Base-by-base conservation (phyloP, 2,797 vertebrate species). In the Centroberyx gerrardi region DNA sequence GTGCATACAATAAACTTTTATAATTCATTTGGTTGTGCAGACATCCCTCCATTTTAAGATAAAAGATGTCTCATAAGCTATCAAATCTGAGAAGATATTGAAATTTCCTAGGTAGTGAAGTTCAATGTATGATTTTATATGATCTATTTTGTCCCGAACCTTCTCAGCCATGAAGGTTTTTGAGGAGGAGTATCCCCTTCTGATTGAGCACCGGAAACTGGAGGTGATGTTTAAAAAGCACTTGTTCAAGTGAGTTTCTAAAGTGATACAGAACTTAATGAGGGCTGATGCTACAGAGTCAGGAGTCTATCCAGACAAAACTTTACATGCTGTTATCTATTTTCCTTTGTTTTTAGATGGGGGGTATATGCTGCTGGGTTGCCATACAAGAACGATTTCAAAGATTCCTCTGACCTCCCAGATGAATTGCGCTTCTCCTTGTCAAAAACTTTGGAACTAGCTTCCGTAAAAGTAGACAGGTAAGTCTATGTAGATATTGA, bases 161-260 rank as follows among this genome's bases (percentile, higher is more conserved):
- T 13, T 59, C 5, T 52, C 22, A 15, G 46, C 9, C 13, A 10
- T 40, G 38, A 40, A 40, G 5, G 48, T 38, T 38, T 90, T 72
- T 81, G 78, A 76, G 33, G 73, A 76, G 9, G 38, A 60, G 15
- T 48, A 55, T 17, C 48, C 80, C 4, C 36, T 68, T 3, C 44
- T 66, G 10, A 17, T 59, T 2, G 17, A 68, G 3, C 74, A 82
- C 33, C 51, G 79, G 14, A 51, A 42, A 29, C 56, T 42, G 29
- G 79, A 77, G 48, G 8, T 63, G 53, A 27, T 49, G 18, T 17
- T 0, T 27, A 82, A 46, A 33, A 85, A 83, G 60, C 49, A 27
- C 14, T 10, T 67, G 0, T 92, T 86, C 80, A 72, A 83, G 92
- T 92, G 76, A 72, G 90, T 87, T 58, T 31, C 22, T 17, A 14